Conservation (phyloP, 1,140 invertebrate species). For the Protaetia brevitarsis region DNA sequence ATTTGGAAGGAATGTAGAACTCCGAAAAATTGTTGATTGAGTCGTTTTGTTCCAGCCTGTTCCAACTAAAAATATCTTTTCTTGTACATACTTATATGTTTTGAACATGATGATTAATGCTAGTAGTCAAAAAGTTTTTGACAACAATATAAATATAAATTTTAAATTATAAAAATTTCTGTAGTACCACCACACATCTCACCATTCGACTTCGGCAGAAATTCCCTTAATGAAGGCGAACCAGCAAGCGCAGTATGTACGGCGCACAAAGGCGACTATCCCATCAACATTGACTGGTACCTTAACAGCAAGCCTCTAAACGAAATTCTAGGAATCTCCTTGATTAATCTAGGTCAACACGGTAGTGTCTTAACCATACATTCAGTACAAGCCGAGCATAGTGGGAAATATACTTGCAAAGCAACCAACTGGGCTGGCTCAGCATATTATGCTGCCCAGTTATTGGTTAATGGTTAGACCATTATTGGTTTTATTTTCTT, state of each 20-base stretch:
- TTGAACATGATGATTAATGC: too few species aligned
- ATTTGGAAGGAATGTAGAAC: too few species aligned
- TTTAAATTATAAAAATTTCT: too few species aligned
- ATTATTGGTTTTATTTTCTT: too few species aligned
- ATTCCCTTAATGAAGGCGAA: slow-evolving; percentile 53
- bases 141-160: too few species aligned
- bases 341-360: slow-evolving; percentile 58
- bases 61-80: too few species aligned
- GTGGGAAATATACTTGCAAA: slow-evolving; percentile 64
- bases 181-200: slow-evolving; percentile 53
- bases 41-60: too few species aligned
- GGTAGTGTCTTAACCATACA: slow-evolving; percentile 65
- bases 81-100: too few species aligned
- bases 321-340: slow-evolving; percentile 52
- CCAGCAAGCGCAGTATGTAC: slow-evolving; percentile 56
- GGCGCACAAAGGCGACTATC: slow-evolving; percentile 62
- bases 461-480: slow-evolving; percentile 34
- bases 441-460: slow-evolving; percentile 57
- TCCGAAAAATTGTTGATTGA: too few species aligned
- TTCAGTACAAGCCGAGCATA: slow-evolving; percentile 58
- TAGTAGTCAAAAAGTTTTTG: too few species aligned
- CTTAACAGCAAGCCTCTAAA: slow-evolving; percentile 57
- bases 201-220: slow-evolving; percentile 52
- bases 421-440: slow-evolving; percentile 63
- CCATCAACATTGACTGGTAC: slow-evolving; percentile 63